Evolutionary conservation across 2,113 vertebrate genomes (phyloP).

Genomic region (Percopsis transmontana): DNA sequence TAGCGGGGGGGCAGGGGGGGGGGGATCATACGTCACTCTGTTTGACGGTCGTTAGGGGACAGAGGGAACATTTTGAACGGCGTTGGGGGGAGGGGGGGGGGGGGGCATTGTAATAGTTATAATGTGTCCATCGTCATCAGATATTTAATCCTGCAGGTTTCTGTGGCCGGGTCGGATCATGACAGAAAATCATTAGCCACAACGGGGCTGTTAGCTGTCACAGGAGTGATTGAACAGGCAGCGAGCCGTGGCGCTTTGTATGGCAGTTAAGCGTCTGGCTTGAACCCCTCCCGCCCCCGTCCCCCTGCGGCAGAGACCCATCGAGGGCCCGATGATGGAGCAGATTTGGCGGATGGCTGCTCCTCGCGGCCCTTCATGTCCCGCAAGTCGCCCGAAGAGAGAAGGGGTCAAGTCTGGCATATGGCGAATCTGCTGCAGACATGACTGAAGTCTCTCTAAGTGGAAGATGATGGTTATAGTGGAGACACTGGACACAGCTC

Average conservation of each 20-base stretch:
- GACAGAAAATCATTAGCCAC: conserved; percentile 83
- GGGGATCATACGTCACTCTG: conserved; percentile 47
- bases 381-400: conserved; percentile 17
- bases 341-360: conserved; percentile 54
- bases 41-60: conserved; percentile 28
- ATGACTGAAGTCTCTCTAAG: conserved; percentile 21
- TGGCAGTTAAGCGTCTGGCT: conserved; percentile 73
- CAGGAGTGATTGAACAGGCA: conserved; percentile 80
- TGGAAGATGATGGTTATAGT: background rate
- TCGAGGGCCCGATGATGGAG: conserved; percentile 70
- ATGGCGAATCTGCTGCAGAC: conserved; percentile 29
- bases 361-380: conserved; percentile 36
- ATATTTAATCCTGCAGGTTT: conserved; percentile 78
- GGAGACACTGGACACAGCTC: too few relatives aligned
- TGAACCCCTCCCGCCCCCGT: conserved; percentile 50
- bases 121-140: conserved; percentile 73
- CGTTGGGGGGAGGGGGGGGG: conserved; percentile 54
- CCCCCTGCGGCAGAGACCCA: conserved; percentile 64
- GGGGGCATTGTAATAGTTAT: conserved; percentile 62
- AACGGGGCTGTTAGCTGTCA: conserved; percentile 79
- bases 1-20: too few relatives aligned
- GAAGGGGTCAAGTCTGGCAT: conserved; percentile 42
- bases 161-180: conserved; percentile 67
- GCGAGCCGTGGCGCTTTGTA: conserved; percentile 72
- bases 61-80: conserved; percentile 16